Evolutionary conservation across 2,113 vertebrate genomes (phyloP), one percentile per base, ranked within the genome.

Genomic region (Nerophis ophidion): DNA sequence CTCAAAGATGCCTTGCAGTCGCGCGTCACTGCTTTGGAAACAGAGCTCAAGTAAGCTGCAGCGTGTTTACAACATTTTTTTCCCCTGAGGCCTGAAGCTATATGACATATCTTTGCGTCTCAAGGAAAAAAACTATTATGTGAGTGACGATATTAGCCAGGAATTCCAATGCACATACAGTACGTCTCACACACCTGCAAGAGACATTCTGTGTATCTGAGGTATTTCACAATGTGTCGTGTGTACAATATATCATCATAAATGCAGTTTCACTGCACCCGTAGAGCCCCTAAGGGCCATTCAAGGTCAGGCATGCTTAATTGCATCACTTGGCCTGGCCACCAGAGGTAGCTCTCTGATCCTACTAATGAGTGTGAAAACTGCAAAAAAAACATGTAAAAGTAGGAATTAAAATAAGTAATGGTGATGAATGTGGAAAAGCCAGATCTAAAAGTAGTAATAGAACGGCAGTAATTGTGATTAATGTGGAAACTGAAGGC

Each of bases 1-100:
- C 85, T 89, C 54, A 95, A 92, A 1, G 96, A 98, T 8, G 91
- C 93, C 53, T 83, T 97, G 35, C 93, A 98, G 87, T 42, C 80
- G 61, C 88, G 93, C 52, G 65, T 97, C 68, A 89, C 89, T n/a
- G 63, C 91, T 0, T 72, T 97, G 75, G 96, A 98, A 73, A 93
- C 92, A 13, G 95, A 98, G 17, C 84, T 92, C 40, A 92, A 95
- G 96, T 98, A 83, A 85, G 66, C 34, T 44, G 7, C 12, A 4
- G 35, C 35, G 5, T 19, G 19, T 56, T 56, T 12, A 5, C 5
- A 2, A 5, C 34, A 2, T 9, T 55, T 2, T 50, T 26, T 7
- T 17, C 6, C 49, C 13, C 8, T 38, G 5, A 54, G 70, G 58
- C 34, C 45, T 60, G 8, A 66, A 61, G 40, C 4, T 45, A 38